Evolutionary conservation across 1,140 invertebrate species (phyloP).

Genomic region (Helicoverpa zea): DNA sequence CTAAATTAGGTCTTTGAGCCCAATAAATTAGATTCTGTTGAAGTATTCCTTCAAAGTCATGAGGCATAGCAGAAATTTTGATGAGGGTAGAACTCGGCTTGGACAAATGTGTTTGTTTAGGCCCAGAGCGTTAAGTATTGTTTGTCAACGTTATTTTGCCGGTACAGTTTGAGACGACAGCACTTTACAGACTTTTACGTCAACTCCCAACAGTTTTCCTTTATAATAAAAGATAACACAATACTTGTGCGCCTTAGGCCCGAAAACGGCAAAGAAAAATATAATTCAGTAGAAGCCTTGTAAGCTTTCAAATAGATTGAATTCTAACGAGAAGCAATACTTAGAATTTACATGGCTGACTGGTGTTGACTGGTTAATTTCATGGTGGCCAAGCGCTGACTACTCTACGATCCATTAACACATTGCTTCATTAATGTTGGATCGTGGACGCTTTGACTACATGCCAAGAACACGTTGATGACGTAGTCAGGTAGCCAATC

Average conservation of each 20-base stretch:
- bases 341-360: not conserved
- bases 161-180: constrained; percentile 10
- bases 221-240: constrained; percentile 28
- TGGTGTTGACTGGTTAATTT: not conserved
- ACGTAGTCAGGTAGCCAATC: not conserved
- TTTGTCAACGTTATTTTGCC: constrained; percentile 47
- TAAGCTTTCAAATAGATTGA: not conserved
- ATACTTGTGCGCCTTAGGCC: not conserved
- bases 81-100: constrained; percentile 26
- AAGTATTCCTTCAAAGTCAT: constrained; percentile 29
- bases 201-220: constrained; percentile 11
- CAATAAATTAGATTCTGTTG: constrained; percentile 26
- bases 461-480: not conserved
- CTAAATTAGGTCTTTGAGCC: constrained; percentile 21
- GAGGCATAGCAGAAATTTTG: constrained; percentile 26
- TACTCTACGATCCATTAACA: constrained; percentile 25
- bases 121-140: constrained; percentile 31
- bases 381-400: not conserved
- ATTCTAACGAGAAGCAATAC: not conserved
- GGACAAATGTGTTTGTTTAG: constrained; percentile 55
- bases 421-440: constrained; percentile 12
- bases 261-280: no score
- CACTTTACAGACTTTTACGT: constrained; percentile 40
- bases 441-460: not conserved
- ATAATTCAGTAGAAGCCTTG: not conserved